These are phyloP conservation scores for Eretmocerus hayati DNA, from an alignment of 2,888 invertebrate genomes.

Conservation along the genomic window DNA sequence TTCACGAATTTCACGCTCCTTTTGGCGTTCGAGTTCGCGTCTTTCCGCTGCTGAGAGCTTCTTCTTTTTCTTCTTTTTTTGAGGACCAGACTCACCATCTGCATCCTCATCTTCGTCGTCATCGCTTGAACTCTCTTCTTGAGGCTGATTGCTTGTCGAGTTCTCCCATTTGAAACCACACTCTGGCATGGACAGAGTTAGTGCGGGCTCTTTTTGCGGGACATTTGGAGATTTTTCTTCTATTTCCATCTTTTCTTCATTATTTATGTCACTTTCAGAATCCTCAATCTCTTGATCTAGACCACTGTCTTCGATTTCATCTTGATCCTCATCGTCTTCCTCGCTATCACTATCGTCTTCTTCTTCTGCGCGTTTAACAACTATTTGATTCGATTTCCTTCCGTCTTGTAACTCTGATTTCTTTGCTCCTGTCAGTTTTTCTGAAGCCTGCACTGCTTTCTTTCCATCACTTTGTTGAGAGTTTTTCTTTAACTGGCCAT, in stretches of 20 bases:
- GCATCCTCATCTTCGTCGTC: constrained; percentile 31
- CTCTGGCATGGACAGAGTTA: constrained; percentile 26
- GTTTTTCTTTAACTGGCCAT: background rate
- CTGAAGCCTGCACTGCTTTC: background rate
- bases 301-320: constrained; percentile 9
- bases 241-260: constrained; percentile 5
- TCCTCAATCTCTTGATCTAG: constrained; percentile 15
- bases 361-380: background rate
- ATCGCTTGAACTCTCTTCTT: constrained; percentile 32
- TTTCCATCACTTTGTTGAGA: constrained; percentile 4
- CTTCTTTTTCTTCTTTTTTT: constrained; percentile 59
- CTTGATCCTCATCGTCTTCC: constrained; percentile 12
- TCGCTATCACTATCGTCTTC: constrained; percentile 3
- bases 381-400: constrained; percentile 6
- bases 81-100: no score
- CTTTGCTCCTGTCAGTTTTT: constrained; percentile 6
- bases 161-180: constrained; percentile 39
- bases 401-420: constrained; percentile 12
- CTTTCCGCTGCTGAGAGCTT: constrained; percentile 62
- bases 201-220: no score
- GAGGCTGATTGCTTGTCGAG: constrained; percentile 25
- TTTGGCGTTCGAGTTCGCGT: constrained; percentile 56
- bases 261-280: constrained; percentile 3
- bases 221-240: constrained; percentile 17
- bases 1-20: constrained; percentile 65